Conservation (phyloP, 2,888 invertebrate species). For the Poecilus cupreus region DNA sequence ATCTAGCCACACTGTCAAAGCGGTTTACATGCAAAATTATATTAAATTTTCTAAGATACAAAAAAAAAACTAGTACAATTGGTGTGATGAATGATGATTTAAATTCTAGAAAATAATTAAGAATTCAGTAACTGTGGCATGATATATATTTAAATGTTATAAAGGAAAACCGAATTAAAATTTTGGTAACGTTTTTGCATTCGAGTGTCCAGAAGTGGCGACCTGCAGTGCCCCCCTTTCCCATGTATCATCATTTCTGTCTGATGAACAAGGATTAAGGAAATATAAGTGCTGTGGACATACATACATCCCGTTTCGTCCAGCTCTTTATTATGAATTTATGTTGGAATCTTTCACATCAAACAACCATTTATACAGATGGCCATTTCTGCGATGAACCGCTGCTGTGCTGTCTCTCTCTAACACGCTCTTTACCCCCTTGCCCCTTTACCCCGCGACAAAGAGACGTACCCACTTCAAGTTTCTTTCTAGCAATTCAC, state of each 20-base stretch:
- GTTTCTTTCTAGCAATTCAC: slow-evolving; percentile 51
- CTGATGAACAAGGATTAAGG: slow-evolving; percentile 60
- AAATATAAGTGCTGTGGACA: slow-evolving; percentile 59
- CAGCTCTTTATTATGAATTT: slow-evolving; percentile 58
- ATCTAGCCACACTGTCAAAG: no score
- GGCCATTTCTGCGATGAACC: slow-evolving; percentile 67
- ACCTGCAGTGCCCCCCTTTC: not conserved
- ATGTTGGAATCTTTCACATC: slow-evolving; percentile 59
- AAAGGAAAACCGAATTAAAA: no score
- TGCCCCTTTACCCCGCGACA: slow-evolving; percentile 17
- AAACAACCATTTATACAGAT: slow-evolving; percentile 62
- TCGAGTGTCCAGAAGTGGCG: not conserved
- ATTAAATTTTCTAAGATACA: no score
- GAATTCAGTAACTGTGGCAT: no score
- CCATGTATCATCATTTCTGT: slow-evolving; percentile 51
- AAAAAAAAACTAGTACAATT: no score
- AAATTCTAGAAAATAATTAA: no score
- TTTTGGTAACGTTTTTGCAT: slow-evolving; percentile 14
- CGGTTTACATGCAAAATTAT: no score
- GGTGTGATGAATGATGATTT: no score
- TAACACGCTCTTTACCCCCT: not conserved
- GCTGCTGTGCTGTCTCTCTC: slow-evolving; percentile 38
- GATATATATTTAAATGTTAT: no score
- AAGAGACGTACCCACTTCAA: slow-evolving; percentile 48
- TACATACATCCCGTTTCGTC: slow-evolving; percentile 39